Evolutionary conservation across 1,140 invertebrate genomes (phyloP).

Genomic region (Rhyacophila brunnea): DNA sequence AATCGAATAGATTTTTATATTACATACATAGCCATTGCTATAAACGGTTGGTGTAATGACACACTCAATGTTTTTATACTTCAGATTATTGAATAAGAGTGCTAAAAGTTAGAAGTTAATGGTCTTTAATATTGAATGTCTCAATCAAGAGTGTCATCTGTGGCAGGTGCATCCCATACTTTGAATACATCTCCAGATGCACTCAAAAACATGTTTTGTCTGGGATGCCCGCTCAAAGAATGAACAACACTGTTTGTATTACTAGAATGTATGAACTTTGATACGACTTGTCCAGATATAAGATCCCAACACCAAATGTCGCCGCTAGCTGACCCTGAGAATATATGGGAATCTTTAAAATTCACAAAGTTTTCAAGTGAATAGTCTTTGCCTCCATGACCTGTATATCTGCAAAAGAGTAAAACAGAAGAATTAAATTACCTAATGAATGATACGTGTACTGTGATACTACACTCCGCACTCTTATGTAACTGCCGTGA

Average conservation of each 20-base stretch:
- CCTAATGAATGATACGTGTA: too few species aligned
- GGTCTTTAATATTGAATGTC: too few species aligned
- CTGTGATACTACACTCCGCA: too few species aligned
- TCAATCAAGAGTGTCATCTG: conserved; percentile 3
- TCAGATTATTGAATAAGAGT: too few species aligned
- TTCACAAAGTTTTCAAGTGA: conserved; percentile 84
- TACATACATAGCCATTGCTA: too few species aligned
- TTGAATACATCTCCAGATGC: conserved; percentile 66
- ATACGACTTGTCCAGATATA: conserved; percentile 66
- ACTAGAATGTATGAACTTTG: conserved; percentile 44
- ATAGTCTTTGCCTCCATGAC: conserved; percentile 77
- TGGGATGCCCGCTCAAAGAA: conserved; percentile 73
- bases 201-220: conserved; percentile 64
- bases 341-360: conserved; percentile 75
- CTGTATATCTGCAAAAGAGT: conserved; percentile 62
- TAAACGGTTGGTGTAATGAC: too few species aligned
- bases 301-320: conserved; percentile 87
- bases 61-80: too few species aligned
- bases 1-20: too few species aligned
- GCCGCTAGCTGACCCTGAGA: conserved; percentile 87
- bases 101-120: too few species aligned
- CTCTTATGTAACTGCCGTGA: too few species aligned
- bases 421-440: too few species aligned
- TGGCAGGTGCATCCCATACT: conserved; percentile 54
- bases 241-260: conserved; percentile 57